Base-by-base conservation (phyloP, 2,888 invertebrate genomes). In the Conchocele bisecta region DNA sequence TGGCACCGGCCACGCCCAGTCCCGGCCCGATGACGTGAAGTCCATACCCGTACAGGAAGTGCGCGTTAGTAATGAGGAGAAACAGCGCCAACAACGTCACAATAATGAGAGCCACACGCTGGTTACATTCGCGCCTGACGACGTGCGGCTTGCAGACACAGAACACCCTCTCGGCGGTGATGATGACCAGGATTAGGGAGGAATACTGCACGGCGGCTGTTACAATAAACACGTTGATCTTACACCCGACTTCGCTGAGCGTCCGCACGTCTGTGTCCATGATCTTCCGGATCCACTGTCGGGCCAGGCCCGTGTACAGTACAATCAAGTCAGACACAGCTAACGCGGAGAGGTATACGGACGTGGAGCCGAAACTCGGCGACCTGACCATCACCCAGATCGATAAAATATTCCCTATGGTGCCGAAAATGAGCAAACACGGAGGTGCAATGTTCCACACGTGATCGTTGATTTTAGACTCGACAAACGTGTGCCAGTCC, bases 101-200 rank as follows among this genome's bases (percentile, higher is more conserved):
- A 28, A 71, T 44, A 22, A 68, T 29, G 15, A 50, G 2, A 6
- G 81, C 74, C 0, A 69, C 51, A 24, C 44, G 28, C n/a, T 59
- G 51, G 2, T 82, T 83, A 65, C 82, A 85, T 31, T 63, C 64
- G 3, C 41, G n/a, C 48, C 79, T 83, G 35, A 83, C 83, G n/a
- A 63, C 57, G 67, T 84, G 76, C 2, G 86, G 87, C 29, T 68
- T 64, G 63, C 77, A 81, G 7, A 86, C 83, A 33, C 82, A 79
- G 11, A 86, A 44, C 4, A 81, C 69, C 13, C 87, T 58, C 48
- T 87, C 87, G 4, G 79, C 51, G 3, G 86, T 86, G 29, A 87
- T 81, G 20, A 82, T 78, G 29, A 84, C 85, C 15, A 87, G 75
- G 13, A 86, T 75, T 86, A 86, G 86, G 3, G 82, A 82, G n/a